Base-by-base conservation (phyloP, 2,888 invertebrate genomes). In the Ophion ellenae region DNA sequence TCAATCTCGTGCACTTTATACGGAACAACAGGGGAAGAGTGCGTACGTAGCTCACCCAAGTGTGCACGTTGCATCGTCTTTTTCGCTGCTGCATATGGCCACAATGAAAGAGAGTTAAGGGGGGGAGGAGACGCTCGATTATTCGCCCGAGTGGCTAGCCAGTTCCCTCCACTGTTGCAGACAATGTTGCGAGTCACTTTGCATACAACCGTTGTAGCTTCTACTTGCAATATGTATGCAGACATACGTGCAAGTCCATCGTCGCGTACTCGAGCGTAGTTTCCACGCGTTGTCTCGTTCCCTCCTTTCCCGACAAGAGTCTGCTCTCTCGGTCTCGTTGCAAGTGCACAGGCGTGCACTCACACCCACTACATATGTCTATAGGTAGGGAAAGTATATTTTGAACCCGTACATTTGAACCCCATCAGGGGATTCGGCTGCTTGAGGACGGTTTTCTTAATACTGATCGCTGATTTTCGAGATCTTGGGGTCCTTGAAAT, bases 131-230 rank as follows among this genome's bases (percentile, higher is more conserved):
- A 86, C 77, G 88, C 86, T 88, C 89, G 91, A 90, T 90, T 90
- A 90, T 86, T 90, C 86, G 89, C 88, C 88, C 87, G 89, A 89
- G 86, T 86, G 84, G 87, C 84, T 86, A 89, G 82, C 88, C 84
- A 83, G 85, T 90, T 87, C 87, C 86, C 87, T 87, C 74, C 82
- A 79, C 84, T 78, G 84, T 82, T 80, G 84, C 84, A 71, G 80
- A 86, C 87, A 87, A 86, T 86, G 86, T 87, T 87, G 85, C 87
- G 45, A 81, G 79, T 82, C 47, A 87, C 87, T 87, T 87, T 87
- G 87, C 87, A 86, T 84, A 84, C 76, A 76, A 81, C 69, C 61
- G 77, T 67, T 57, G 84, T 59, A 74, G 45, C 45, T 53, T 45
- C 53, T 17, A 67, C 14, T 24, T 14, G n/a, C 63, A 36, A 11